Evolutionary conservation across 2,888 invertebrate species (phyloP).

Genomic region (Tipula helvola): DNA sequence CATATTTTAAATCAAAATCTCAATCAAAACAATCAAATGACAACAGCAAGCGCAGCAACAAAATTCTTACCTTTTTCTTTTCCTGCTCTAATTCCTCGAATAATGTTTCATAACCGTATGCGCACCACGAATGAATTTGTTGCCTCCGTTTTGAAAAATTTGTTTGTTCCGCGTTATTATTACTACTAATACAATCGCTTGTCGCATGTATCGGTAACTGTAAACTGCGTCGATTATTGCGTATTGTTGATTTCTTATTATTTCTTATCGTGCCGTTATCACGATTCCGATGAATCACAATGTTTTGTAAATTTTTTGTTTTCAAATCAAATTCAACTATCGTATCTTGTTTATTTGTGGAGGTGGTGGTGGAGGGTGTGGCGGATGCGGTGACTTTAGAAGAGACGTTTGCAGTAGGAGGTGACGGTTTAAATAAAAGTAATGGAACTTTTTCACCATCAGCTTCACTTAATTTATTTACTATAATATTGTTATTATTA

Average conservation of each 20-base stretch:
- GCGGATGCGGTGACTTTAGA: not conserved
- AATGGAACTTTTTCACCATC: constrained; percentile 6
- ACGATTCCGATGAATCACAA: not conserved
- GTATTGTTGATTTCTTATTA: not conserved
- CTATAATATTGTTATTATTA: not conserved
- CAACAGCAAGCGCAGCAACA: constrained; percentile 16
- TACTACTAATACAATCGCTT: not conserved
- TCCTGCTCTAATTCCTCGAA: constrained; percentile 36
- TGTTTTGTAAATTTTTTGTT: constrained; percentile 6
- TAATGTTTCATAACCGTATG: constrained; percentile 35
- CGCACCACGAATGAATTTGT: constrained; percentile 30
- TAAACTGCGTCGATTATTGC: not conserved
- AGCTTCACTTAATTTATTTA: not conserved
- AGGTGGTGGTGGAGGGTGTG: not conserved
- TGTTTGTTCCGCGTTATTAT: not conserved
- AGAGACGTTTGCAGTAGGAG: not conserved
- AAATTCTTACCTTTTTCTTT: not conserved
- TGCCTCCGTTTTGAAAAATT: not conserved
- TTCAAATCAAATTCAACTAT: not conserved
- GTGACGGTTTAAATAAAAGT: not conserved
- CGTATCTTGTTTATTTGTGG: not conserved
- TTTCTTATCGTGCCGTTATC: not conserved
- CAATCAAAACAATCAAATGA: constrained; percentile 21
- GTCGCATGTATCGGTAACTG: not conserved
- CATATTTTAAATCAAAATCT: not conserved